These are phyloP conservation scores for Grantiella picta DNA, from an alignment of 2,113 vertebrate genomes.

Conservation along the genomic window DNA sequence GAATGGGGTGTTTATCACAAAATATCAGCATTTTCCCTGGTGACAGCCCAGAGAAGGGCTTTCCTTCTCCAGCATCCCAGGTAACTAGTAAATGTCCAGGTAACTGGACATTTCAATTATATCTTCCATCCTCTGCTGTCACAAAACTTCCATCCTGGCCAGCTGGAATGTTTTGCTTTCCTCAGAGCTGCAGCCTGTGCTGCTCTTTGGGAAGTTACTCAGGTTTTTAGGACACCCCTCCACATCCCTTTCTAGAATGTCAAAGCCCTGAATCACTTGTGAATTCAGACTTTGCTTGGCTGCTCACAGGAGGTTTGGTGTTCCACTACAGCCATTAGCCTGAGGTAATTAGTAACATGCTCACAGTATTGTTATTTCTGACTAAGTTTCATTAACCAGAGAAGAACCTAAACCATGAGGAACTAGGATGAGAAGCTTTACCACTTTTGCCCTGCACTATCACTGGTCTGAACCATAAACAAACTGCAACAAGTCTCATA, in stretches of 20 bases:
- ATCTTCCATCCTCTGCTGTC: background rate
- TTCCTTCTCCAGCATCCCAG: background rate
- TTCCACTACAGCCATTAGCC: background rate
- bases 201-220: background rate
- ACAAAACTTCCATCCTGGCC: background rate
- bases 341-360: background rate
- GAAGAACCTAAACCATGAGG: background rate
- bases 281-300: background rate
- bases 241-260: background rate
- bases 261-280: background rate
- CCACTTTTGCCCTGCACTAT: background rate
- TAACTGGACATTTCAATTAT: background rate
- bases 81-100: background rate
- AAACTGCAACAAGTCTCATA: background rate
- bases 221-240: background rate
- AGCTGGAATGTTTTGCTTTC: background rate
- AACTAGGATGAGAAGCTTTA: background rate
- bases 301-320: background rate
- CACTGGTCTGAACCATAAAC: background rate
- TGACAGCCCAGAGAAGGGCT: background rate
- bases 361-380: background rate
- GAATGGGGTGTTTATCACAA: background rate
- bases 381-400: background rate
- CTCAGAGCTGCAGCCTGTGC: background rate
- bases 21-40: background rate